phyloP scores from a whole-genome alignment of 2,888 invertebrate species.

The Papilio demoleus region DNA sequence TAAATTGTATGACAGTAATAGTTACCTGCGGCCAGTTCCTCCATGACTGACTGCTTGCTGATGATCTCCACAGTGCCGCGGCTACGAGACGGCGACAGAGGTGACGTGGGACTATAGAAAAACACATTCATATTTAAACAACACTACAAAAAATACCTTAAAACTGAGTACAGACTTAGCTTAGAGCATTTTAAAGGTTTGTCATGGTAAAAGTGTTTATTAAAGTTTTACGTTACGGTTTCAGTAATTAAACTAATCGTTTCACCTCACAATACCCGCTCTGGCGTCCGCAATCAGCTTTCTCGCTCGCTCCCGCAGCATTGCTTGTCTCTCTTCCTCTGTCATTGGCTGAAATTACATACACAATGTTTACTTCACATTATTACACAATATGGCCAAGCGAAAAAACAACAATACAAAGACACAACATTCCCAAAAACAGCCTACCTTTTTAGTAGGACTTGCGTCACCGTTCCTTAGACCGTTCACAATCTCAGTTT shows the following conservation, averaged over 20 bases:
- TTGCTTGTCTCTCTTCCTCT: conserved; percentile 94
- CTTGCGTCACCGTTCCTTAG: conserved; percentile 69
- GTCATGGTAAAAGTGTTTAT: not conserved
- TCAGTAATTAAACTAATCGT: too few relatives aligned
- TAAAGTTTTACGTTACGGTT: not conserved
- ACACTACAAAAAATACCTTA: not conserved
- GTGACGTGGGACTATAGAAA: conserved; percentile 72
- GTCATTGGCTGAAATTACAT: conserved; percentile 73
- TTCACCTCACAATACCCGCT: conserved; percentile 76
- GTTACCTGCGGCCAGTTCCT: conserved; percentile 72
- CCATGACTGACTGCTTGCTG: conserved; percentile 75
- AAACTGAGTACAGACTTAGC: not conserved
- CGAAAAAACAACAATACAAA: not conserved
- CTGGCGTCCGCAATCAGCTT: conserved; percentile 94
- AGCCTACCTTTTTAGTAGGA: conserved; percentile 69
- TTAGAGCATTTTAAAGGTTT: too few relatives aligned
- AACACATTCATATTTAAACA: too few relatives aligned
- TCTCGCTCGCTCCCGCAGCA: conserved; percentile 93
- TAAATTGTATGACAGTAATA: too few relatives aligned
- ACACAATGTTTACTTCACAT: not conserved
- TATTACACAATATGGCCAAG: not conserved
- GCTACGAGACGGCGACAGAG: conserved; percentile 63
- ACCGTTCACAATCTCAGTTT: conserved; percentile 84
- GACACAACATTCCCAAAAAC: not conserved
- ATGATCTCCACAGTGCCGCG: conserved; percentile 74